Evolutionary conservation across 2,113 vertebrate genomes (phyloP).

Genomic region (Sebastes fasciatus): DNA sequence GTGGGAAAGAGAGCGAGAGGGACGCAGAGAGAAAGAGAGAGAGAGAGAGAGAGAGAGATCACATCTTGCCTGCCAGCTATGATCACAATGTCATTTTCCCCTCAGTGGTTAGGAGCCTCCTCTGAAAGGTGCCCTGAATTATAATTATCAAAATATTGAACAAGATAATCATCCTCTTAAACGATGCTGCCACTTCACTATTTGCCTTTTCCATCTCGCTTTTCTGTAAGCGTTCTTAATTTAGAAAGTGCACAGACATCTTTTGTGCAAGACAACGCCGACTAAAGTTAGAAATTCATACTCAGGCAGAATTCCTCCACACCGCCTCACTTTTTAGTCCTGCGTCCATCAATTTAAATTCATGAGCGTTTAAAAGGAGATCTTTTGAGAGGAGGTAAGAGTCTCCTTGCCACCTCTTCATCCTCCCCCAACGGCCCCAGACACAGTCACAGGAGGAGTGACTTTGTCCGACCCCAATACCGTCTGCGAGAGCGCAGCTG

Average conservation of each 20-base stretch:
- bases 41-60: slow-evolving; percentile 71
- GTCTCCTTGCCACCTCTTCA: slow-evolving; percentile 73
- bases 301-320: background rate
- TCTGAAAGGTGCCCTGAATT: slow-evolving; percentile 83
- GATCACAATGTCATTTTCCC: slow-evolving; percentile 85
- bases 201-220: slow-evolving; percentile 14
- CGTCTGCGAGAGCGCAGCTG: slow-evolving; percentile 81
- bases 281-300: background rate
- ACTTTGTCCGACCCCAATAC: slow-evolving; percentile 85
- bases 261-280: background rate
- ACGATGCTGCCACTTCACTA: slow-evolving; percentile 70
- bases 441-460: slow-evolving; percentile 84
- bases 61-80: slow-evolving; percentile 85
- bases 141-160: slow-evolving; percentile 86
- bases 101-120: slow-evolving; percentile 74
- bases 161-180: slow-evolving; percentile 81
- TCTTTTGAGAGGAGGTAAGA: slow-evolving; percentile 51
- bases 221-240: slow-evolving; percentile 23
- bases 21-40: slow-evolving; percentile 44
- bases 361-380: slow-evolving; percentile 28
- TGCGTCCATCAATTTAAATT: slow-evolving; percentile 31
- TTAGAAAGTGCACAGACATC: slow-evolving; percentile 19
- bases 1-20: slow-evolving; percentile 64
- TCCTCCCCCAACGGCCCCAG: slow-evolving; percentile 74
- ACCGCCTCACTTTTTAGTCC: background rate